Evolutionary conservation across 2,888 invertebrate species (phyloP), one percentile per base, ranked within the genome.

Genomic region (Shargacucullia verbasci): DNA sequence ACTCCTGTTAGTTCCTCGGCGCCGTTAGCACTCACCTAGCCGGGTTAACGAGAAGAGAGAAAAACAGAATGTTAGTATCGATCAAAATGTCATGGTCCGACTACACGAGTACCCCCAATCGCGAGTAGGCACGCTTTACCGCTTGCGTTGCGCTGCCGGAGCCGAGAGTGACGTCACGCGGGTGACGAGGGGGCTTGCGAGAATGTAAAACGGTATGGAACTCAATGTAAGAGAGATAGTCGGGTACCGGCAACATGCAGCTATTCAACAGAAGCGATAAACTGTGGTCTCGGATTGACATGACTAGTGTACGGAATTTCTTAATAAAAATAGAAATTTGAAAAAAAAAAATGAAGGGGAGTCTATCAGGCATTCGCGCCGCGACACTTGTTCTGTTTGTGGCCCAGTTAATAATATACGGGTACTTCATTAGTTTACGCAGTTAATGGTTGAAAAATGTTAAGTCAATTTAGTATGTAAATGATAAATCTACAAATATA

Each of bases 21-120:
- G 94, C 94, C 94, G 95, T 96, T 96, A 96, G 96, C 96, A 96
- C 96, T 96, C 96, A 96, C 96, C 96, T 96, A 96, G 95, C 95
- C 95, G 94, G 95, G 95, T 95, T 95, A 95, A 95, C 95, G 95
- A 95, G 95, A 95, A 95, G 95, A 95, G 95, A 95, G 94, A 95
- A 95, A 95, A 95, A 95, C 95, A 95, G 95, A 95, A 95, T 95
- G 95, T 95, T 95, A 95, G 95, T 95, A 94, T 94, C 89, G 92
- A 89, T 92, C 93, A 86, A 89, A 92, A 93, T 91, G 92, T 90
- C 91, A 89, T 89, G 89, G 88, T 89, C 90, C 91, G 90, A 89
- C 85, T 87, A 90, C 90, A 88, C 90, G 85, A 84, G 85, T 83
- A 84, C 73, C 84, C 87, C 83, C 89, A 88, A 90, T 88, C 86